These are phyloP conservation scores for Mus pahari DNA, from an alignment of 2,113 vertebrate genomes.

Conservation along the genomic window DNA sequence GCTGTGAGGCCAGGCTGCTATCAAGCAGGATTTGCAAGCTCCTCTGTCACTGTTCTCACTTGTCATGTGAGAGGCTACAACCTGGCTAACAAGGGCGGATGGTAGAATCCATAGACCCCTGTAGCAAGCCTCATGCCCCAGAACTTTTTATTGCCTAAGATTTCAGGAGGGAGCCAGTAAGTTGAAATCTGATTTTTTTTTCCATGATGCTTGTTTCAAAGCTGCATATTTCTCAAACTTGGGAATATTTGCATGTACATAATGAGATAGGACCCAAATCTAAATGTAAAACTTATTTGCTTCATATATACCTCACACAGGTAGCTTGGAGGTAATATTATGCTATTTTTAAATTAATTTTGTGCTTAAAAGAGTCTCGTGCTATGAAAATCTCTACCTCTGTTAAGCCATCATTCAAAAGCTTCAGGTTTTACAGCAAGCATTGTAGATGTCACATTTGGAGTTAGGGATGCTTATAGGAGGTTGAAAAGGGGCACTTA, in stretches of 20 bases:
- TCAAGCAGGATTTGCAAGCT: not conserved
- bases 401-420: not conserved
- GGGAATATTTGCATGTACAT: not conserved
- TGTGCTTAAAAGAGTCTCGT: not conserved
- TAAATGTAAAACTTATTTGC: not conserved
- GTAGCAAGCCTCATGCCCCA: not conserved
- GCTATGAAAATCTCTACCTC: not conserved
- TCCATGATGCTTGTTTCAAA: not conserved
- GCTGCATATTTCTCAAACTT: not conserved
- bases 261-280: not conserved
- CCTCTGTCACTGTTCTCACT: fast-evolving
- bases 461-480: not conserved
- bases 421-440: not conserved
- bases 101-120: not conserved
- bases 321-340: not conserved
- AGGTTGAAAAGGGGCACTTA: not conserved
- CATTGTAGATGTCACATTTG: not conserved
- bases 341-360: not conserved
- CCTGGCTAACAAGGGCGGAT: not conserved
- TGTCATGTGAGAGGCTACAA: not conserved
- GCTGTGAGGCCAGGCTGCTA: not conserved
- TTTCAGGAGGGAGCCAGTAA: not conserved
- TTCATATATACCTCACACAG: not conserved
- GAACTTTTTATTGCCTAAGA: not conserved
- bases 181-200: not conserved